Evolutionary conservation across 2,888 invertebrate species (phyloP).

Genomic region (Pemphredon lugubris): DNA sequence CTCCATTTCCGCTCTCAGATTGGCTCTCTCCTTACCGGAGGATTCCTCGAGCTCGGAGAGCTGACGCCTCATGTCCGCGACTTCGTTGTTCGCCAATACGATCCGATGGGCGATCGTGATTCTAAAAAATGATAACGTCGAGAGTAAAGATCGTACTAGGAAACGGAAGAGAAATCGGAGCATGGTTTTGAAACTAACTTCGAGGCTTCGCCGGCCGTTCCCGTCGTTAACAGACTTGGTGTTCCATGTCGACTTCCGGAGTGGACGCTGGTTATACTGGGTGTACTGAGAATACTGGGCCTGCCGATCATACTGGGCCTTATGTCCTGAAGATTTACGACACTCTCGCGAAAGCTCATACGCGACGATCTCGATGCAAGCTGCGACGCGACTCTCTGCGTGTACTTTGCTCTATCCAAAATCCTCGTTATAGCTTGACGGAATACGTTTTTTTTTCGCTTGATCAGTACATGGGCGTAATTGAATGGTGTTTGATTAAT

Average conservation of each 20-base stretch:
- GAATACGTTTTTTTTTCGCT: no score
- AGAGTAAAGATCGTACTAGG: neutral
- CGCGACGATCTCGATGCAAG: slow-evolving; percentile 52
- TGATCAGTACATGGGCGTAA: no score
- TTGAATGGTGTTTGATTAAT: no score
- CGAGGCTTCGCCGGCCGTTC: slow-evolving; percentile 3
- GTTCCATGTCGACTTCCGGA: slow-evolving; percentile 53
- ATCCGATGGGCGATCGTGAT: slow-evolving; percentile 83
- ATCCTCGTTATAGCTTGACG: slow-evolving; percentile 54
- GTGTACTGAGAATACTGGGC: slow-evolving; percentile 19
- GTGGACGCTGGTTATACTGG: slow-evolving; percentile 52
- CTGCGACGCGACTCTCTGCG: slow-evolving; percentile 55
- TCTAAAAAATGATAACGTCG: slow-evolving; percentile 44
- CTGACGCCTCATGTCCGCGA: slow-evolving; percentile 80
- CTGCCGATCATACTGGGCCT: no score
- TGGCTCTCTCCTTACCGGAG: slow-evolving; percentile 79
- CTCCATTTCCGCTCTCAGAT: slow-evolving; percentile 83
- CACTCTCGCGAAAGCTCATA: slow-evolving; percentile 58
- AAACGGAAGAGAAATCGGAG: neutral
- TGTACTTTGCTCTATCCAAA: slow-evolving; percentile 59
- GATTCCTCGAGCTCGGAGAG: slow-evolving; percentile 74
- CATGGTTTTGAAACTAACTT: slow-evolving; percentile 32
- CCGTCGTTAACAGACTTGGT: slow-evolving; percentile 24
- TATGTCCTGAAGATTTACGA: slow-evolving; percentile 40
- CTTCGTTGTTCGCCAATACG: slow-evolving; percentile 82